Conservation (phyloP, 1,140 invertebrate genomes). For the Zaprionus ghesquierei region DNA sequence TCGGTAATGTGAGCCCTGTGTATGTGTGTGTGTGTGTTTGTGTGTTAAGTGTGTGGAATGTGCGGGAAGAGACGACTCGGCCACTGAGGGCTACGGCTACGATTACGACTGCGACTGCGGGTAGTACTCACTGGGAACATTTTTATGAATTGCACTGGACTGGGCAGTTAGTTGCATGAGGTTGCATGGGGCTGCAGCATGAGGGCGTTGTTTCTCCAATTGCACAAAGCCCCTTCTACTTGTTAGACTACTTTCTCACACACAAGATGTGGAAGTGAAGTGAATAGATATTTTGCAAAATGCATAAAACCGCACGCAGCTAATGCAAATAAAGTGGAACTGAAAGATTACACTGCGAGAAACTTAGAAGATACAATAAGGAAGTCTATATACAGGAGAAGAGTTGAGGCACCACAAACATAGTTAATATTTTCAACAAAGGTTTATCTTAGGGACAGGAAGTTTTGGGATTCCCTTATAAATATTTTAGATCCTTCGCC, state of each 20-base stretch:
- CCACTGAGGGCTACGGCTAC: neutral
- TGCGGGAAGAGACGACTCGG: conserved; percentile 42
- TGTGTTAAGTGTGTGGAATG: conserved; percentile 51
- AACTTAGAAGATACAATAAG: neutral
- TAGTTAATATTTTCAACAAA: too few relatives aligned
- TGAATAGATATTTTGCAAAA: conserved; percentile 19
- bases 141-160: conserved; percentile 35
- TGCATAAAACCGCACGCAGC: conserved; percentile 47
- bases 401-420: too few relatives aligned
- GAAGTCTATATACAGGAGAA: too few relatives aligned
- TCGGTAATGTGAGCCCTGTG: conserved; percentile 38
- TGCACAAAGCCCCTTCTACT: conserved; percentile 3
- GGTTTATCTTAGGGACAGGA: too few relatives aligned
- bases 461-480: too few relatives aligned
- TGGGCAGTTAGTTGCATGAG: conserved; percentile 9
- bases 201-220: conserved; percentile 43
- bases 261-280: neutral
- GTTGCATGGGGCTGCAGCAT: conserved; percentile 15
- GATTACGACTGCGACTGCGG: too few relatives aligned
- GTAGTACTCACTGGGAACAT: conserved; percentile 16
- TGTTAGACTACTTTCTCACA: conserved; percentile 32
- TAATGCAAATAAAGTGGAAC: conserved; percentile 64
- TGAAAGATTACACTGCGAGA: neutral
- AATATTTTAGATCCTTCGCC: too few relatives aligned
- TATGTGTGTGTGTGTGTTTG: conserved; percentile 33